A percentile compares a stretch with the other conserved stretches of the same genome.
Conservation (phyloP, 2,113 vertebrate genomes). For the Numida meleagris region DNA sequence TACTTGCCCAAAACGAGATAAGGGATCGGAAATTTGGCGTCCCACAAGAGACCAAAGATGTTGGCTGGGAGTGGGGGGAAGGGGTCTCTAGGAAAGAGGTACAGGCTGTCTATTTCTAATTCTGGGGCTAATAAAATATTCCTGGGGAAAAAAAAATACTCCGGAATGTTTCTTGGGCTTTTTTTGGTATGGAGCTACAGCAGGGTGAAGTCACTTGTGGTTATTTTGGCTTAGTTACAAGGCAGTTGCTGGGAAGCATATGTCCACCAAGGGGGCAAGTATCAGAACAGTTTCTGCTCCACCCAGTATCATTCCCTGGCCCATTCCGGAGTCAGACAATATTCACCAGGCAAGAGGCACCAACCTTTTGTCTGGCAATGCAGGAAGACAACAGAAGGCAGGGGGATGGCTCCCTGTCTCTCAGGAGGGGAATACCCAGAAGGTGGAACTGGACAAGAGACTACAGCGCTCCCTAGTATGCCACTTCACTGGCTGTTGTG, state of each 20-base stretch:
- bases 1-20: background rate
- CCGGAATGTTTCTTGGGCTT: background rate
- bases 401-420: background rate
- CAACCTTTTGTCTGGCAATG: background rate
- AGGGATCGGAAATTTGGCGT: background rate
- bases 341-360: background rate
- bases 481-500: background rate
- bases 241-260: background rate
- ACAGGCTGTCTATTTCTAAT: background rate
- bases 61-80: background rate
- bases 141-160: background rate
- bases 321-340: background rate
- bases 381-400: background rate
- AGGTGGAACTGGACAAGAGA: background rate
- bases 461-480: background rate
- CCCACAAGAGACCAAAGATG: background rate
- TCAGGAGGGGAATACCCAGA: background rate
- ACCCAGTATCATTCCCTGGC: background rate
- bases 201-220: background rate
- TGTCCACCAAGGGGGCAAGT: background rate
- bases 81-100: background rate
- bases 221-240: background rate
- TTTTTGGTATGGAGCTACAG: background rate
- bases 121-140: background rate
- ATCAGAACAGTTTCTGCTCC: background rate